These are phyloP conservation scores for Eupeodes luniger DNA, from an alignment of 2,888 invertebrate species.

Conservation along the genomic window DNA sequence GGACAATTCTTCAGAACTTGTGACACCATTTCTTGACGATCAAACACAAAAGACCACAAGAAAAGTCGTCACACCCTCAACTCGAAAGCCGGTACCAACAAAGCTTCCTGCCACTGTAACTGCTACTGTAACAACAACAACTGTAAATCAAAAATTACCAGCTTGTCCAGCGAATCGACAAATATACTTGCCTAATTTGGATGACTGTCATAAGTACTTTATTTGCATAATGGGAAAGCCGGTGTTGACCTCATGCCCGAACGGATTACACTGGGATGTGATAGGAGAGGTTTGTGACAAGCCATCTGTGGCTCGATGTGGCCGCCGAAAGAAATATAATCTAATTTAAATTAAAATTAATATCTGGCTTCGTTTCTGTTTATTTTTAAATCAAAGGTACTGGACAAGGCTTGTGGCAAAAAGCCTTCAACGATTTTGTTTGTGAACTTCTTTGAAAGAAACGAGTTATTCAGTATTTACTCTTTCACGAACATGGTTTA, in stretches of 20 bases:
- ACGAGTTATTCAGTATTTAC: too few species aligned
- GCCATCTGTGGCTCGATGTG: conserved; percentile 41
- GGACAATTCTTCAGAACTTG: not conserved
- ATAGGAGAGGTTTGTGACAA: conserved; percentile 79
- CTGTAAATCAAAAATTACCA: conserved; percentile 55
- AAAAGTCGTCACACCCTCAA: conserved; percentile 26
- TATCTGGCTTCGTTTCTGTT: not conserved
- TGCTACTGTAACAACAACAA: not conserved
- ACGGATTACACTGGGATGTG: conserved; percentile 81
- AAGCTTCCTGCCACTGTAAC: not conserved
- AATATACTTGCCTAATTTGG: conserved; percentile 80
- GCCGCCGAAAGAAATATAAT: conserved; percentile 3
- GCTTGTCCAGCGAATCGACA: conserved; percentile 79
- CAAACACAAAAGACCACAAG: not conserved
- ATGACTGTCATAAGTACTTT: conserved; percentile 82
- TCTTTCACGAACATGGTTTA: too few species aligned
- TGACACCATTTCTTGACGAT: conserved; percentile 71
- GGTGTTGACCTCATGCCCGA: conserved; percentile 81
- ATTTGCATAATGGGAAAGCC: conserved; percentile 82
- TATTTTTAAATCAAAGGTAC: too few species aligned
- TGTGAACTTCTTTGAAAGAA: too few species aligned
- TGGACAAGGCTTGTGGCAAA: too few species aligned
- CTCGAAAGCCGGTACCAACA: conserved; percentile 32
- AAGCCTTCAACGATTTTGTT: too few species aligned
- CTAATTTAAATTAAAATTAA: not conserved